Percentiles rank a stretch among this genome's conserved stretches.
These are phyloP conservation scores for Podarcis siculus DNA, from an alignment of 2,797 vertebrate genomes.

Conservation along the genomic window DNA sequence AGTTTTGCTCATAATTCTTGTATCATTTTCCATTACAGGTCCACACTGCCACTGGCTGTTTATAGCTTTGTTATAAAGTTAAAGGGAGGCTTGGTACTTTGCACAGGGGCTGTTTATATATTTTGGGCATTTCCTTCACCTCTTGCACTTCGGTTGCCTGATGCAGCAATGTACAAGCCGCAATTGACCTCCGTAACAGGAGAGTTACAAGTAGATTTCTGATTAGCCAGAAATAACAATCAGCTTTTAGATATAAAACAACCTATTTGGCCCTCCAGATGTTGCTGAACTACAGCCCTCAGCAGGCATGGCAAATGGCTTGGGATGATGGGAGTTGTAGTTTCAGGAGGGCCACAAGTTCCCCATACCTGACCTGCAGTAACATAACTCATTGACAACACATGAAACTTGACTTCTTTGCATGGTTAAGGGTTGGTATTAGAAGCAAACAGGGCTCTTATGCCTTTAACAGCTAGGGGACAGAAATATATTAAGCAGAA, in stretches of 20 bases:
- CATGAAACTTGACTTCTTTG: too few species aligned
- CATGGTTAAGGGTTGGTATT: too few species aligned
- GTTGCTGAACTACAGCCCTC: too few species aligned
- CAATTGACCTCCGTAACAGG: neutral
- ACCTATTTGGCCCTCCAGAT: neutral
- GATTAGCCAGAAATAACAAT: neutral
- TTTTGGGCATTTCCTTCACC: neutral
- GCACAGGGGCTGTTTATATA: neutral
- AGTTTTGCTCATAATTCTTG: neutral
- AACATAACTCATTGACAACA: too few species aligned
- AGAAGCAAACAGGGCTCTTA: too few species aligned
- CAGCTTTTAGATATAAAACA: neutral
- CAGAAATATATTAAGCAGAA: too few species aligned
- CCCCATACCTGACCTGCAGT: too few species aligned
- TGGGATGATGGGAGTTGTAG: too few species aligned
- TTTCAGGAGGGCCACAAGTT: too few species aligned
- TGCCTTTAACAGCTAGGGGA: too few species aligned
- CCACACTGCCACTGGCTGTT: neutral
- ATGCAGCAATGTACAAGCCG: neutral
- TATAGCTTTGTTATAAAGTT: neutral
- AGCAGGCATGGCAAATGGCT: too few species aligned
- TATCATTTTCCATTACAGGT: neutral
- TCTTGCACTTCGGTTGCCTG: neutral
- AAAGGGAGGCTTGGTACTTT: neutral
- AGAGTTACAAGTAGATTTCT: neutral